phyloP scores from a whole-genome alignment of 2,797 vertebrate genomes.

The Lophius americanus region DNA sequence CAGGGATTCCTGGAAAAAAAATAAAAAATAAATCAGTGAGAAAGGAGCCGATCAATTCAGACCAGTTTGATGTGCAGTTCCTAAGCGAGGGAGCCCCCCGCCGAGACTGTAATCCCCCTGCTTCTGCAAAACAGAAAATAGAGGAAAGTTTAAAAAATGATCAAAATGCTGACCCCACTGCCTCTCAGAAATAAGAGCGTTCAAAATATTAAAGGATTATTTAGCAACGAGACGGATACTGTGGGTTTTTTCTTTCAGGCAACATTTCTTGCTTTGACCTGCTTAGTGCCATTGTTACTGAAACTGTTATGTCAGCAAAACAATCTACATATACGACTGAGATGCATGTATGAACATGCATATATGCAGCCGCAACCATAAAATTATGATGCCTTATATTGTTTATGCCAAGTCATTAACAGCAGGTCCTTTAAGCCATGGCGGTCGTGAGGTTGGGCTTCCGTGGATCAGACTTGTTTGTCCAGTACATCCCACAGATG shows the following conservation, averaged over 20 bases:
- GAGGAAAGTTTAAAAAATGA: conserved; percentile 58
- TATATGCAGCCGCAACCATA: no score
- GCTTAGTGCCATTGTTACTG: conserved; percentile 13
- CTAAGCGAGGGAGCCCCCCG: conserved; percentile 45
- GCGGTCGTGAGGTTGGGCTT: no score
- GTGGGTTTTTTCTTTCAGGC: conserved; percentile 22
- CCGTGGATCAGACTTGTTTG: no score
- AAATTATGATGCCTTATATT: no score
- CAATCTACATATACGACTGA: no score
- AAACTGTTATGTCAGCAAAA: no score
- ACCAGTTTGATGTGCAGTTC: conserved; percentile 59
- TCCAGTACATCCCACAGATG: no score
- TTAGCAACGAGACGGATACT: conserved; percentile 40
- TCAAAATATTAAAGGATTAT: conserved; percentile 67
- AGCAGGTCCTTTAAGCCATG: no score
- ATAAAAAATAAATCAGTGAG: conserved; percentile 20
- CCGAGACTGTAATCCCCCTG: conserved; percentile 62
- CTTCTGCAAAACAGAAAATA: conserved; percentile 61
- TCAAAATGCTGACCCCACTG: conserved; percentile 66
- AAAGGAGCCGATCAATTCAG: conserved; percentile 60
- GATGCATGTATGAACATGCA: no score
- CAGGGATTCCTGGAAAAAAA: conserved; percentile 27
- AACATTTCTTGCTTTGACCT: conserved; percentile 43
- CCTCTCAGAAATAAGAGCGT: conserved; percentile 49
- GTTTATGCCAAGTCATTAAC: no score